Conservation (phyloP, 2,113 vertebrate genomes). For the Nannobrachium achirus region DNA sequence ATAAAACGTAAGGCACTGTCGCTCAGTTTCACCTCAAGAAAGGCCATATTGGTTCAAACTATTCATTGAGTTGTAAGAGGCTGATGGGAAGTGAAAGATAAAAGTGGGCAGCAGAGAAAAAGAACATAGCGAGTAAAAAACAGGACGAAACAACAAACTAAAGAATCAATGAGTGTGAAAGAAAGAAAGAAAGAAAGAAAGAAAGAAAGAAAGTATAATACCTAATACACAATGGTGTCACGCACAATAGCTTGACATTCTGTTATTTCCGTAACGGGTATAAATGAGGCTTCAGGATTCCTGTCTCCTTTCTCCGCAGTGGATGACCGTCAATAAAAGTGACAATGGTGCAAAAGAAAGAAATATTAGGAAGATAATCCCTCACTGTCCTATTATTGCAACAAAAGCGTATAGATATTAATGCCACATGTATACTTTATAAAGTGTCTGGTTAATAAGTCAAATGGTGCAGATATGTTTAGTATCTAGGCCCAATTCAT, state of each 20-base stretch:
- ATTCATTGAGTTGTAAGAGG: constrained; percentile 26
- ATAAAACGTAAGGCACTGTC: constrained; percentile 8
- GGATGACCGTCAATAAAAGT: constrained; percentile 26
- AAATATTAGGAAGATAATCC: constrained; percentile 47
- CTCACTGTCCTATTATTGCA: constrained; percentile 58
- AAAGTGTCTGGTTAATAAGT: constrained; percentile 39
- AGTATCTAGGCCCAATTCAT: neutral
- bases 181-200: neutral
- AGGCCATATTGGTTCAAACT: neutral
- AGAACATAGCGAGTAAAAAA: neutral
- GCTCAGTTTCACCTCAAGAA: constrained; percentile 16
- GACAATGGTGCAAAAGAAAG: constrained; percentile 42
- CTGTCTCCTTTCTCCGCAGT: constrained; percentile 25
- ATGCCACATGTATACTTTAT: constrained; percentile 10
- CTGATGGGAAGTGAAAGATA: neutral
- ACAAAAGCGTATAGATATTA: constrained; percentile 19
- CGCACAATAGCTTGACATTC: too few species aligned
- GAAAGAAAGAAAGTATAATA: too few species aligned
- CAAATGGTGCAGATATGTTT: neutral
- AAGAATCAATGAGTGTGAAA: neutral
- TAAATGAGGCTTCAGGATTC: constrained; percentile 8
- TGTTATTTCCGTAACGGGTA: neutral
- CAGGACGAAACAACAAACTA: neutral
- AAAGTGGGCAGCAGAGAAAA: neutral
- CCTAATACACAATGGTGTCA: too few species aligned